Percentiles rank a stretch among this genome's conserved stretches.
These are phyloP conservation scores for Mungos mungo DNA, from an alignment of 2,113 vertebrate genomes.

Conservation along the genomic window DNA sequence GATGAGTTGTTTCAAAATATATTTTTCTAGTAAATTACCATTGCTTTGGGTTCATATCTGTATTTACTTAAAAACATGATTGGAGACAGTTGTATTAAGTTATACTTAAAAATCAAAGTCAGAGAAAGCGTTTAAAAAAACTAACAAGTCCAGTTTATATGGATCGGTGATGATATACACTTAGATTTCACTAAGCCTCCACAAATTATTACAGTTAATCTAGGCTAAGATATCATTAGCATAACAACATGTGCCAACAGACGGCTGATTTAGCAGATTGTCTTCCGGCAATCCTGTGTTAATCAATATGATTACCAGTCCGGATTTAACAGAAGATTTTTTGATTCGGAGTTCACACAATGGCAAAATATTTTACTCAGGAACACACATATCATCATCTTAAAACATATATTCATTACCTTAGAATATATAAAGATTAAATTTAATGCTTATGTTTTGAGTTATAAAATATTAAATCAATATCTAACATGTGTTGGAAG, in stretches of 20 bases:
- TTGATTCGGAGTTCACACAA: not conserved
- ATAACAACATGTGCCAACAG: constrained; percentile 21
- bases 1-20: not conserved
- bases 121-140: not conserved
- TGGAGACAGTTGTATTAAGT: not conserved
- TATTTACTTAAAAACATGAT: not conserved
- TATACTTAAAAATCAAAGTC: not conserved
- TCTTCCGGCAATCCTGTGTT: constrained; percentile 27
- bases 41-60: not conserved
- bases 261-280: constrained; percentile 39
- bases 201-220: constrained; percentile 26
- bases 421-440: not conserved
- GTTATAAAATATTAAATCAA: constrained; percentile 1
- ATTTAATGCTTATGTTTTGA: not conserved
- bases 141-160: not conserved
- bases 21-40: not conserved
- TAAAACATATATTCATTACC: not conserved
- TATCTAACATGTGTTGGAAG: not conserved
- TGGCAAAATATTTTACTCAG: not conserved
- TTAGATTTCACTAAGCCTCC: not conserved
- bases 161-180: not conserved
- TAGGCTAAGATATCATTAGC: constrained; percentile 18
- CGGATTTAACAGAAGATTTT: constrained; percentile 1
- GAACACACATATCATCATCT: not conserved
- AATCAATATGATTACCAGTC: constrained; percentile 55